Conservation (phyloP, 2,888 invertebrate genomes). For the Hydrotaea cyrtoneurina region DNA sequence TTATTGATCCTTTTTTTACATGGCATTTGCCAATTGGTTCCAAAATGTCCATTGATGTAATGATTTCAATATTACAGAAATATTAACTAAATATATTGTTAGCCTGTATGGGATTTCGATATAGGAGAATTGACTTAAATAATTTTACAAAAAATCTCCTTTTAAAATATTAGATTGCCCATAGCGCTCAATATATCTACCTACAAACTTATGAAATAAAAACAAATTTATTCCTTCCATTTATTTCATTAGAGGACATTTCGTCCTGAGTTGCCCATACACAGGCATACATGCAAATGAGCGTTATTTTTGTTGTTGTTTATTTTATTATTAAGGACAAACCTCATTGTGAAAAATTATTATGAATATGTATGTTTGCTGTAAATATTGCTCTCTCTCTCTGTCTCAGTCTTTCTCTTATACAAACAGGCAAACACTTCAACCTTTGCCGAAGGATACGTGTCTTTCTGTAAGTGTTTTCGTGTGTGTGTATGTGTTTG, state of each 20-base stretch:
- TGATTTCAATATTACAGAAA: no score
- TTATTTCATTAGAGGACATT: not conserved
- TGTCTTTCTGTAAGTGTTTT: not conserved
- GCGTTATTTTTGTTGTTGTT: not conserved
- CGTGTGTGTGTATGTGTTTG: not conserved
- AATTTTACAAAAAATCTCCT: no score
- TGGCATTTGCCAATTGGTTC: no score
- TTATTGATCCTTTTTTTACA: no score
- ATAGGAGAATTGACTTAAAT: no score
- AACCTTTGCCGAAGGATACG: not conserved
- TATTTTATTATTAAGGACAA: conserved; percentile 1
- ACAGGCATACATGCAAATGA: not conserved
- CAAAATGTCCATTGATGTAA: no score
- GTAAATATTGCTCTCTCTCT: not conserved
- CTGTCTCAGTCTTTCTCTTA: not conserved
- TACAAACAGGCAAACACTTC: not conserved
- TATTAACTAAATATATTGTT: no score
- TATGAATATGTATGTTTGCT: not conserved
- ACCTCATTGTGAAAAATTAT: not conserved
- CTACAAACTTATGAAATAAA: no score
- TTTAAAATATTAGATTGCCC: no score
- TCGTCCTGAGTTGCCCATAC: not conserved
- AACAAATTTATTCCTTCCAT: no score
- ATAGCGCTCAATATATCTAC: no score
- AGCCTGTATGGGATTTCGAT: no score